phyloP scores from a whole-genome alignment of 2,113 vertebrate species.

The Edolisoma coerulescens region DNA sequence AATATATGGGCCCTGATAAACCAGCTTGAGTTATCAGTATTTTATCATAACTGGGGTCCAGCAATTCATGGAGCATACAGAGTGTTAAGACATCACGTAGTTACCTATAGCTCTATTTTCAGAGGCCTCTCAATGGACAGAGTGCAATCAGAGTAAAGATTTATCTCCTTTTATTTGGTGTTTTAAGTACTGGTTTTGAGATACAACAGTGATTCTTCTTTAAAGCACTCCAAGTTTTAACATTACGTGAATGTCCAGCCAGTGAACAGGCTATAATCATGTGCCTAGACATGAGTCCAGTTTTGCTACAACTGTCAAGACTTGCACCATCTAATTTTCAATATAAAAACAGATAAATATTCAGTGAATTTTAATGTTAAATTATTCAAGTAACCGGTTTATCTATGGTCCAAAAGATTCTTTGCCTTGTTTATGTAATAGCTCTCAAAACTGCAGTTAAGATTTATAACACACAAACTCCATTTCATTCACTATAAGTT shows the following conservation, averaged over 20 bases:
- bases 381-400: background rate
- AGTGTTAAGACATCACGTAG: background rate
- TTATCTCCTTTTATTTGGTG: background rate
- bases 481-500: background rate
- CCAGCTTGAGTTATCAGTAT: background rate
- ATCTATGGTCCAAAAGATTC: background rate
- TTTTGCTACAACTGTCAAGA: background rate
- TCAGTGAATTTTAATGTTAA: background rate
- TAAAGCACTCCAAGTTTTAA: background rate
- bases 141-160: background rate
- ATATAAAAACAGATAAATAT: background rate
- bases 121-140: background rate
- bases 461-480: background rate
- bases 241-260: accelerated
- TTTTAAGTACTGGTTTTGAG: background rate
- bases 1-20: background rate
- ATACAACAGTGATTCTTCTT: background rate
- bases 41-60: background rate
- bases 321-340: background rate
- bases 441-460: background rate
- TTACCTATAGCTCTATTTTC: background rate
- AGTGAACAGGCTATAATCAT: background rate
- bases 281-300: accelerated
- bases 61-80: background rate
- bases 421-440: background rate